Base-by-base conservation (phyloP, 2,797 vertebrate genomes). In the Lepus townsendii region DNA sequence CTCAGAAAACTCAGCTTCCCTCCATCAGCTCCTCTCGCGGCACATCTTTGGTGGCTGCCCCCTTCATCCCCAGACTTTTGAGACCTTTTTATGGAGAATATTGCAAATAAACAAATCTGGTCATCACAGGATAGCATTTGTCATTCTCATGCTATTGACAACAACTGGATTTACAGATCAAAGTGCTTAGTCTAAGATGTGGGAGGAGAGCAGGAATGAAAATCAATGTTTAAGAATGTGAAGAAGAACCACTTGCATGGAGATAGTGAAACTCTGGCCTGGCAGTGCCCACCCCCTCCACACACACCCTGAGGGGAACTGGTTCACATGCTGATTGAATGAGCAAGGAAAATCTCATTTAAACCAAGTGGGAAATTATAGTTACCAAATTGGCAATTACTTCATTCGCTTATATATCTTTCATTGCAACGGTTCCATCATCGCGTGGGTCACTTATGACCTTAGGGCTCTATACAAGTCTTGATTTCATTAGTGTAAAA, bases 341-440 rank as follows among this genome's bases (percentile, higher is more conserved):
- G 10, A 96, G 32, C 12, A 30, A 6, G 94, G 80, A 97, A 97
- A 98, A 97, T 92, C 73, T 97, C 80, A 95, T 97, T 97, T 96
- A 96, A 97, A 96, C 76, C 79, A 95, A 96, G 90, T 90, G 88
- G 92, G 87, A 96, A 97, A 97, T 97, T 95, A 96, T 63, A 96
- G 82, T 84, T 85, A 82, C 76, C 95, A 94, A 97, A 97, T 90
- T 93, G 92, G n/a, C 71, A 92, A 96, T 97, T 90, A 94, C 54
- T 35, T 91, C 92, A 65, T 90, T 85, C 30, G 0, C 90, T 96
- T 83, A n/a, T 90, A 86, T 93, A 24, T 7, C 77, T 94, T 88
- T 85, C 57, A 82, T 3, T 84, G 65, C 32, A 93, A 86, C 32
- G 14, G 96, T 93, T 92, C 88, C 60, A n/a, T 69, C 78, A 72